Conservation (phyloP, 2,888 invertebrate genomes). For the Exocentrus adspersus region DNA sequence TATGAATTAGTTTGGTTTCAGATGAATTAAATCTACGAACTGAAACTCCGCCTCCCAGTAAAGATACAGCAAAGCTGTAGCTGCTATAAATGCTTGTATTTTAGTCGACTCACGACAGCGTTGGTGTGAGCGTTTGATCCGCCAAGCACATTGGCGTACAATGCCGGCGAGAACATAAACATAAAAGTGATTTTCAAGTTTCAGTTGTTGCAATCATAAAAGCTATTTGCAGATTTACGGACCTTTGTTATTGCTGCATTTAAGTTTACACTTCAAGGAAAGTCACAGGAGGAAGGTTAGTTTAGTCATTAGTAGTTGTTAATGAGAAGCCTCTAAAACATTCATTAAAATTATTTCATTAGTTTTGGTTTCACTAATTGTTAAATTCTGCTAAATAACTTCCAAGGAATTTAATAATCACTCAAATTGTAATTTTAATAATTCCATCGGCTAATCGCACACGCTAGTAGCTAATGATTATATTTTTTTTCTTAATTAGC, state of each 20-base stretch:
- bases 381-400: too few species aligned
- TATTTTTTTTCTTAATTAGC: too few species aligned
- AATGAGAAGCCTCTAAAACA: neutral
- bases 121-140: neutral
- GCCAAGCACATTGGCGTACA: neutral
- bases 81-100: conserved; percentile 1
- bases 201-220: conserved; percentile 10
- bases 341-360: neutral
- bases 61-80: neutral
- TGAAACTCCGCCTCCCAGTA: conserved; percentile 5
- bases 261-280: conserved; percentile 5
- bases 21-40: conserved; percentile 1
- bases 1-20: conserved; percentile 8
- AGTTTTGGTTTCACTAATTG: neutral
- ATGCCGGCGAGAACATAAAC: conserved; percentile 10
- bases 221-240: conserved; percentile 7
- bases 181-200: conserved; percentile 9
- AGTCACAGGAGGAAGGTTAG: conserved; percentile 12
- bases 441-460: too few species aligned
- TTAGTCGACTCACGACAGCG: conserved; percentile 22
- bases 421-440: too few species aligned
- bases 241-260: conserved; percentile 4
- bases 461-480: too few species aligned
- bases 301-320: neutral
- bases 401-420: too few species aligned